A percentile compares a stretch with the other conserved stretches of the same genome.
Evolutionary conservation across 2,888 invertebrate species (phyloP).

Genomic region (Lamellibrachia columna): DNA sequence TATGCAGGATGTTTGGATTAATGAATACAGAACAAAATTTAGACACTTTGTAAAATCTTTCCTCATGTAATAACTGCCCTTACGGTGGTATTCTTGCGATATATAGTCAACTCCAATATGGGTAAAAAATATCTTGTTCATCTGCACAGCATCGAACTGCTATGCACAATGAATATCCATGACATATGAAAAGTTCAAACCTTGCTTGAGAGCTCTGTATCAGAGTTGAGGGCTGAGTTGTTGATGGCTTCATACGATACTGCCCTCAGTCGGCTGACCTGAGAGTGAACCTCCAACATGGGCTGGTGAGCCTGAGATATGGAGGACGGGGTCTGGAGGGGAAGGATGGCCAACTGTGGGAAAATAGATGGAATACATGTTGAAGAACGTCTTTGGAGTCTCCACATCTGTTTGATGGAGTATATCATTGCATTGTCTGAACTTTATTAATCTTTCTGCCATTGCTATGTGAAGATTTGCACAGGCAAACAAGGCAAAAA

Average conservation of each 20-base stretch:
- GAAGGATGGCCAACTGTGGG: background rate
- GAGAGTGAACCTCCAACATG: background rate
- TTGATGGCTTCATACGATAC: background rate
- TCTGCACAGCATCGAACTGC: too few relatives aligned
- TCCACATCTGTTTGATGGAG: background rate
- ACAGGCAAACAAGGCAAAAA: too few relatives aligned
- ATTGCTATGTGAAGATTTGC: too few relatives aligned
- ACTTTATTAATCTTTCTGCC: too few relatives aligned
- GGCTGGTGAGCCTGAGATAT: background rate
- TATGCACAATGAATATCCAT: too few relatives aligned
- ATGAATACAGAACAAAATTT: too few relatives aligned
- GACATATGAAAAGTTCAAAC: background rate
- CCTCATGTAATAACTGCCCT: too few relatives aligned
- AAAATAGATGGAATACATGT: background rate
- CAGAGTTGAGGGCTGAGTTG: background rate
- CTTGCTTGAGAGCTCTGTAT: background rate
- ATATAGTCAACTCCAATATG: too few relatives aligned
- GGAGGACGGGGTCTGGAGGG: slow-evolving; percentile 16
- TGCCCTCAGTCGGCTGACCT: background rate
- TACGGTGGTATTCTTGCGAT: too few relatives aligned
- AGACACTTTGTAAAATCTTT: too few relatives aligned
- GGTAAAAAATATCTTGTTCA: too few relatives aligned
- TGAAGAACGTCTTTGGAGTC: background rate
- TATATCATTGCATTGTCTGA: background rate
- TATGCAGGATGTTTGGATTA: too few relatives aligned